Percentiles rank a stretch among this genome's conserved stretches.
Evolutionary conservation across 92 coral and sea anemone species (phyloP).

Genomic region (Umimayanthus chanpuru): DNA sequence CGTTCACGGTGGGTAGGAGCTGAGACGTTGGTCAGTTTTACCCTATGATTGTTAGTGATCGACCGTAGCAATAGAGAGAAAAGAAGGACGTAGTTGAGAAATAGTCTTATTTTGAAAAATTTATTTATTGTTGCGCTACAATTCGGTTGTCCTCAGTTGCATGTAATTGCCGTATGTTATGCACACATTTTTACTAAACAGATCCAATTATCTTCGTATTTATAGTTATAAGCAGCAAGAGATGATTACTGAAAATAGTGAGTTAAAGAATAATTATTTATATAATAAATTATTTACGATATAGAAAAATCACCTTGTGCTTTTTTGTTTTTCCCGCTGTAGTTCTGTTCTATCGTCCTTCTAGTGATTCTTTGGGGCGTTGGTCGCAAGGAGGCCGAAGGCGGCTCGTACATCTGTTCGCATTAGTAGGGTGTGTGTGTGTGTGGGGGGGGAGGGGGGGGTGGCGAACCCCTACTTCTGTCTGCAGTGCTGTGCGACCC

Average conservation of each 20-base stretch:
- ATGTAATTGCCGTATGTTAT: not conserved
- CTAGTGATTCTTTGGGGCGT: not conserved
- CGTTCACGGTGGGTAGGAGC: not conserved
- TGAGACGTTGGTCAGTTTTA: too few relatives aligned
- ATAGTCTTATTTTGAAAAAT: not conserved
- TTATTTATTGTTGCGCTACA: not conserved
- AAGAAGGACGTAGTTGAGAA: not conserved
- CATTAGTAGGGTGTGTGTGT: too few relatives aligned
- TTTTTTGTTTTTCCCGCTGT: too few relatives aligned
- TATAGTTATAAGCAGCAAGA: not conserved
- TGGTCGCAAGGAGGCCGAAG: too few relatives aligned
- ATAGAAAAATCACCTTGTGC: too few relatives aligned
- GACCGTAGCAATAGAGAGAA: not conserved
- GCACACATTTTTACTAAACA: not conserved
- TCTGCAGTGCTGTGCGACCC: too few relatives aligned
- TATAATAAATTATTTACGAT: slow-evolving; percentile 34
- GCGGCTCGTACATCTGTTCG: too few relatives aligned
- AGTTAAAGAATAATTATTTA: slow-evolving; percentile 25
- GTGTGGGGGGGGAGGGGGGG: too few relatives aligned
- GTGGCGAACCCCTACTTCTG: too few relatives aligned
- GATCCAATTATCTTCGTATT: not conserved
- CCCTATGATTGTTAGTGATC: not conserved
- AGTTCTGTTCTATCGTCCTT: not conserved
- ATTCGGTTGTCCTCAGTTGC: not conserved
- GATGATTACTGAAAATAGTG: slow-evolving; percentile 13